Percentiles rank a stretch among this genome's conserved stretches.
Evolutionary conservation across 1,140 invertebrate species (phyloP).

Genomic region (Bombus pyrosoma): DNA sequence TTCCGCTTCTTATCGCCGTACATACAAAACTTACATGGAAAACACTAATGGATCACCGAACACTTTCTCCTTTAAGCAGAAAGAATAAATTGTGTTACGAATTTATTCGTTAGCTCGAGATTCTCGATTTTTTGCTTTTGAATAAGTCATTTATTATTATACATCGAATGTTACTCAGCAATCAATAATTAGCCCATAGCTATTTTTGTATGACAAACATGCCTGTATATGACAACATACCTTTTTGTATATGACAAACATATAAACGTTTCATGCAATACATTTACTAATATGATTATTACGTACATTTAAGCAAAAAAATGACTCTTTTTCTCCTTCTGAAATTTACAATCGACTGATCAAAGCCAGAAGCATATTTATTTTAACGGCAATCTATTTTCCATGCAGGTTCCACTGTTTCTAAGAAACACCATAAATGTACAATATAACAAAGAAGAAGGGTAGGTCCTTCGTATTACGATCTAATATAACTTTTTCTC

Average conservation of each 20-base stretch:
- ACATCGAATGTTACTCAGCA: conserved; percentile 22
- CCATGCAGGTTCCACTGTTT: conserved; percentile 60
- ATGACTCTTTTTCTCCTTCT: background rate
- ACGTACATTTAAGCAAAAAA: conserved; percentile 44
- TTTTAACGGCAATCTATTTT: conserved; percentile 62
- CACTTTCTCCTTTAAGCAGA: conserved; percentile 14
- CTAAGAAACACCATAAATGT: conserved; percentile 59
- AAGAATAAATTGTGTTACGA: background rate
- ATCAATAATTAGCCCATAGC: conserved; percentile 35
- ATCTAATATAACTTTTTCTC: conserved; percentile 15
- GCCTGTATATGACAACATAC: conserved; percentile 7
- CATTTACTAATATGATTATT: conserved; percentile 46
- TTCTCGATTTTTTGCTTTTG: background rate
- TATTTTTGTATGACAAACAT: conserved; percentile 9
- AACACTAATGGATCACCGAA: conserved; percentile 51
- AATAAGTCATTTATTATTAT: conserved; percentile 18
- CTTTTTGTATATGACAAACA: conserved; percentile 32
- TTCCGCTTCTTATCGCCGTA: conserved; percentile 37
- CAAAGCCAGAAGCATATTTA: conserved; percentile 60
- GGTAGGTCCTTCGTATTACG: conserved; percentile 34
- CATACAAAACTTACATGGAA: conserved; percentile 65
- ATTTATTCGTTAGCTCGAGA: background rate
- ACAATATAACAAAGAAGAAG: conserved; percentile 53
- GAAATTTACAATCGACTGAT: conserved; percentile 39
- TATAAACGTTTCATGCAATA: conserved; percentile 42